These are phyloP conservation scores for Leptodactylus fallax DNA, from an alignment of 2,797 vertebrate species.

Conservation along the genomic window DNA sequence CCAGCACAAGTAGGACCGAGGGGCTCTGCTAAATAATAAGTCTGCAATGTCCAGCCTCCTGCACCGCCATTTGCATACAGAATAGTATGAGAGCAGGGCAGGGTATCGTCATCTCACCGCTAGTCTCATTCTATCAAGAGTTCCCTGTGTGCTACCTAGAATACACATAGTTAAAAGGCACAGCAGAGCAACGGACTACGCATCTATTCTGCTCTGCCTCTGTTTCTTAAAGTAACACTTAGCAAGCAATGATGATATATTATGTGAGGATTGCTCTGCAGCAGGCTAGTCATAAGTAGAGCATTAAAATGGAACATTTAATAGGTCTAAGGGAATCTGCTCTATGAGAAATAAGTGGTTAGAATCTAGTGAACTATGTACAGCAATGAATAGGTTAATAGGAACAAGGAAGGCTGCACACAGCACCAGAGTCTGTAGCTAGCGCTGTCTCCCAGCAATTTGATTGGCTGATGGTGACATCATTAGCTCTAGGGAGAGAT, in stretches of 20 bases:
- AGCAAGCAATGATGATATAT: background rate
- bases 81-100: background rate
- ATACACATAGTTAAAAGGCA: background rate
- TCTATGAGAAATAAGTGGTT: background rate
- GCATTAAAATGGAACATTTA: background rate
- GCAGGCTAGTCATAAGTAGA: background rate
- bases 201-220: background rate
- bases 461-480: slow-evolving; percentile 83
- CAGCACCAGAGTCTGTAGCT: background rate
- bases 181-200: background rate
- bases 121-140: background rate
- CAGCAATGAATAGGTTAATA: slow-evolving; percentile 37
- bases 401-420: background rate
- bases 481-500: slow-evolving; percentile 78
- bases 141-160: background rate
- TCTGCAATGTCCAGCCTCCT: background rate
- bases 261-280: background rate
- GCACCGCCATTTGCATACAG: background rate
- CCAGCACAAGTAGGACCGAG: background rate
- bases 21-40: background rate
- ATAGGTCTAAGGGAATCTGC: background rate
- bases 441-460: slow-evolving; percentile 33
- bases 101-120: background rate
- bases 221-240: background rate
- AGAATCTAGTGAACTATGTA: background rate